Conservation (phyloP, 2,888 invertebrate genomes). For the Dysmachus trigonus region DNA sequence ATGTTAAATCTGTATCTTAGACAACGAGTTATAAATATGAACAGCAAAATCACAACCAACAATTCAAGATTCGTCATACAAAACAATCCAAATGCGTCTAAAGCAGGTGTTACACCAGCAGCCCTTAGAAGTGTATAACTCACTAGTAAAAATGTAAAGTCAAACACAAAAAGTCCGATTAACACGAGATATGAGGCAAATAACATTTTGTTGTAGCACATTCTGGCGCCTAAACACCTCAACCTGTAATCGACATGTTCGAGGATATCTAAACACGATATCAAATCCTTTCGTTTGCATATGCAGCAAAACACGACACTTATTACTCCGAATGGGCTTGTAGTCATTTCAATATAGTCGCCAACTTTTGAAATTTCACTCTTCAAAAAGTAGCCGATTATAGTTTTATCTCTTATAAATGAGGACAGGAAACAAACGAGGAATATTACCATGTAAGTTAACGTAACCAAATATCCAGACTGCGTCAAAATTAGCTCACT, state of each 20-base stretch:
- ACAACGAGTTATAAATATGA: conserved; percentile 58
- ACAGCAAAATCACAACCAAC: conserved; percentile 60
- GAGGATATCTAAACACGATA: conserved; percentile 56
- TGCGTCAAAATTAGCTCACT: not conserved
- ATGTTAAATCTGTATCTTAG: conserved; percentile 58
- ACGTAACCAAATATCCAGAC: not conserved
- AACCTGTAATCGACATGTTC: conserved; percentile 58
- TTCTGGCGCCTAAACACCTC: conserved; percentile 56
- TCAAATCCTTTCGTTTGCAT: conserved; percentile 55
- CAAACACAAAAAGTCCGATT: conserved; percentile 58
- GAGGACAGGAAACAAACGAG: not conserved
- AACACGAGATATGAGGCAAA: conserved; percentile 57
- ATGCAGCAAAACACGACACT: conserved; percentile 57
- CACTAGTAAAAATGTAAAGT: conserved; percentile 58
- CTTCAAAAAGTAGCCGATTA: not conserved
- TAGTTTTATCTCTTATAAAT: not conserved
- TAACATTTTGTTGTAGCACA: conserved; percentile 58
- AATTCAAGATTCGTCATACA: conserved; percentile 61
- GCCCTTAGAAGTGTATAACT: conserved; percentile 58
- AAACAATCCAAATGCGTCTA: conserved; percentile 60
- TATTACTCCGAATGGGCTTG: not conserved
- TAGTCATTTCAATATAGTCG: not conserved
- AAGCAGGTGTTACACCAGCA: conserved; percentile 59
- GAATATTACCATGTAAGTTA: not conserved
- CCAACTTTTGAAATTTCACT: conserved; percentile 1